Base-by-base conservation (phyloP, 2,888 invertebrate genomes). In the Volucella inflata region DNA sequence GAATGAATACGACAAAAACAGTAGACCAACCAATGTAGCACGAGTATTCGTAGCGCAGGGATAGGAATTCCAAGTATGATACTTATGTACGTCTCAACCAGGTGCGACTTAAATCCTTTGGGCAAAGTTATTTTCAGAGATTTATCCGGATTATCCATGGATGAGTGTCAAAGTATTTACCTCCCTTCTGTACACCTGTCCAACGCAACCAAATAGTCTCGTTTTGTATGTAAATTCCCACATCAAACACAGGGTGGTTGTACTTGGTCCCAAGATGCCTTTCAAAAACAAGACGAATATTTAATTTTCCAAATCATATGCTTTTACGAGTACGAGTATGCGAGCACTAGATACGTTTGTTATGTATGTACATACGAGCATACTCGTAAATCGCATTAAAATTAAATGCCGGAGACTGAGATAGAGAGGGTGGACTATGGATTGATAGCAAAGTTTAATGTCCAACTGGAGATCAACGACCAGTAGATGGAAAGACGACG, bases 91-190 rank as follows among this genome's bases (percentile, higher is more conserved):
- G 36, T 57, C 17, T 46, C 42, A 36, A 11, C 55, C 83, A 78
- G 78, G 74, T 83, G 78, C 51, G 83, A 82, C 50, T 77, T 57
- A 68, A 55, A 83, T 74, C 64, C 79, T 55, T 46, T 44, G 57
- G 57, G 36, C 44, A 50, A 44, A 71, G 78, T 71, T 77, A 83
- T 83, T 78, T 78, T 72, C 67, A 57, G 68, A 64, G 68, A 79
- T 74, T 78, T 68, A 78, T 74, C 68, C 50, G 64, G 78, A 78
- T 83, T 74, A 78, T 79, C 64, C 57, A 46, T 44, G 55, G 78
- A 78, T 78, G 42, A 77, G 42, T 83, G 78, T 83, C 79, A 78
- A 68, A 72, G 72, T 55, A 60, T 67, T 77, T 72, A 21, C 59
- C 14, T 50, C 55, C 44, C 42, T 30, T 4, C 6, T n/a, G 1